These are phyloP conservation scores for Cynaeus angustus DNA, from an alignment of 2,888 invertebrate genomes.

Conservation along the genomic window DNA sequence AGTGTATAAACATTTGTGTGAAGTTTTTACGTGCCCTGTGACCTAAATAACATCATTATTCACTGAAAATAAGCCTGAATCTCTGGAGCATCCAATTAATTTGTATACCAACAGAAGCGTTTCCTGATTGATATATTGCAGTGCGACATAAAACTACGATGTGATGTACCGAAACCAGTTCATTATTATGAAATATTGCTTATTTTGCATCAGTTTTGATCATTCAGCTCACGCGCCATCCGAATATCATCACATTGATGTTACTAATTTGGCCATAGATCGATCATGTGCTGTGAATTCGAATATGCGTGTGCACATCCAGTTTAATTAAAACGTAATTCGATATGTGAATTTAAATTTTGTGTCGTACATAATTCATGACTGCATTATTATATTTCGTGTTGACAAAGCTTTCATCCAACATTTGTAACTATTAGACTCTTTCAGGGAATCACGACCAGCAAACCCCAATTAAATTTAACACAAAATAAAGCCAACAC, in stretches of 20 bases:
- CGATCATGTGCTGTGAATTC: slow-evolving; percentile 60
- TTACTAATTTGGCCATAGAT: slow-evolving; percentile 65
- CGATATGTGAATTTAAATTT: slow-evolving; percentile 63
- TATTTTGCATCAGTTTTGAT: slow-evolving; percentile 64
- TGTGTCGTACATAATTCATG: slow-evolving; percentile 56
- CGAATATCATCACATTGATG: slow-evolving; percentile 66
- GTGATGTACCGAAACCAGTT: slow-evolving; percentile 59
- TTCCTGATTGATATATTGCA: slow-evolving; percentile 36
- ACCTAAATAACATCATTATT: background rate
- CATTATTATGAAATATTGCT: slow-evolving; percentile 63
- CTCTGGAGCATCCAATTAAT: slow-evolving; percentile 23
- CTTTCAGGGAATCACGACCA: slow-evolving; percentile 4
- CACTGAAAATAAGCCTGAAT: background rate
- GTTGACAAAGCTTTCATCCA: slow-evolving; percentile 3
- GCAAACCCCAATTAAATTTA: slow-evolving; percentile 55
- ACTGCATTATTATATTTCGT: slow-evolving; percentile 18
- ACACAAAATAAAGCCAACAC: slow-evolving; percentile 63
- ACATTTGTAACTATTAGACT: slow-evolving; percentile 1
- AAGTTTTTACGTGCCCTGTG: no score
- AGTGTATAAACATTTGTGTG: no score
- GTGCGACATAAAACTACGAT: slow-evolving; percentile 26
- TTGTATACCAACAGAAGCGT: slow-evolving; percentile 20
- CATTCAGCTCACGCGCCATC: slow-evolving; percentile 63
- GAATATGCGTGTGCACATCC: slow-evolving; percentile 56
- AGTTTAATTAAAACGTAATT: slow-evolving; percentile 67